phyloP scores from a whole-genome alignment of 1,140 invertebrate species.

The Heliconius hermathena region DNA sequence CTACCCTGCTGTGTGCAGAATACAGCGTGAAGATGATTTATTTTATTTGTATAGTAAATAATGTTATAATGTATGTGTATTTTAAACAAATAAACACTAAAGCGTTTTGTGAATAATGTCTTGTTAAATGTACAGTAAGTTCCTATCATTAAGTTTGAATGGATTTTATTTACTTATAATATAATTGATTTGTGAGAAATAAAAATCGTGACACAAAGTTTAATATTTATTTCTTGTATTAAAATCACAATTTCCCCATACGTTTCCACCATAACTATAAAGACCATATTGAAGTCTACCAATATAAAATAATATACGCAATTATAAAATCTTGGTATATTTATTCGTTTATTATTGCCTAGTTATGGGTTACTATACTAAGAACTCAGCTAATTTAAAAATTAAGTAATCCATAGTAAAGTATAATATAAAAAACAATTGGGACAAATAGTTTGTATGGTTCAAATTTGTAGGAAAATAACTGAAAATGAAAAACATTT shows the following conservation, averaged over 20 bases:
- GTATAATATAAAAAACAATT: too few relatives aligned
- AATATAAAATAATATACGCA: conserved; percentile 20
- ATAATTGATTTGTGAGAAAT: conserved; percentile 33
- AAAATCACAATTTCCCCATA: conserved; percentile 32
- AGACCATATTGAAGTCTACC: conserved; percentile 8
- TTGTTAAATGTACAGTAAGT: conserved; percentile 21
- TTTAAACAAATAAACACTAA: background rate
- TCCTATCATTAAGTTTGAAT: conserved; percentile 35
- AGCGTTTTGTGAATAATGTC: conserved; percentile 10
- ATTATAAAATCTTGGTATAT: conserved; percentile 4
- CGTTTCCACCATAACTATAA: conserved; percentile 21
- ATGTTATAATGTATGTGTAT: too few relatives aligned
- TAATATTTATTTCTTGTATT: conserved; percentile 35
- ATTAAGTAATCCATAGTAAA: too few relatives aligned
- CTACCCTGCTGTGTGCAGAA: too few relatives aligned
- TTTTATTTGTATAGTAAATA: too few relatives aligned
- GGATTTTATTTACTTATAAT: conserved; percentile 26
- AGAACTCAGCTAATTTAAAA: background rate
- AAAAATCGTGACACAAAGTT: conserved; percentile 37
- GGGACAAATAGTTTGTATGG: background rate
- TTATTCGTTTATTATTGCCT: conserved; percentile 1
- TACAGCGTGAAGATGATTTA: too few relatives aligned
- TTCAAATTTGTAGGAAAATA: background rate
- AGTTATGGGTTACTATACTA: background rate
- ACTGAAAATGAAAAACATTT: background rate